Evolutionary conservation across 1,140 invertebrate species (phyloP).

Genomic region (Scaptomyza hsui): DNA sequence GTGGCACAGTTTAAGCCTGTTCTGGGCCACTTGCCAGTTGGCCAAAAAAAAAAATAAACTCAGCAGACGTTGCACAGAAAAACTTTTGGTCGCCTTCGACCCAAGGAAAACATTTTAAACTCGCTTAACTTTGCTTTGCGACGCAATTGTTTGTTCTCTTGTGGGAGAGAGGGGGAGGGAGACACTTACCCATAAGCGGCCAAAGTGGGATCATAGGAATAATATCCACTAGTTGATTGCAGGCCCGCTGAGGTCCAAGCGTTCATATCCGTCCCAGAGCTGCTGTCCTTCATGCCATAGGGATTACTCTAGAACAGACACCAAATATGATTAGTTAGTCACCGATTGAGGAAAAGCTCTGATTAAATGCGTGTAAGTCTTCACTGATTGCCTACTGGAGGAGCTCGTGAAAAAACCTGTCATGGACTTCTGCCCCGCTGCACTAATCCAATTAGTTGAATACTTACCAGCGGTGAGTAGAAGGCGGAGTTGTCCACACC

Average conservation of each 20-base stretch:
- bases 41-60: slow-evolving; percentile 65
- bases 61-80: slow-evolving; percentile 47
- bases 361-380: slow-evolving; percentile 54
- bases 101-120: slow-evolving; percentile 62
- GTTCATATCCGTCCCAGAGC: slow-evolving; percentile 92
- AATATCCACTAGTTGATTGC: slow-evolving; percentile 94
- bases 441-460: slow-evolving; percentile 54
- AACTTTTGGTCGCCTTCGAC: slow-evolving; percentile 43
- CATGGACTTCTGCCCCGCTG: slow-evolving; percentile 55
- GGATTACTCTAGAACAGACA: slow-evolving; percentile 96
- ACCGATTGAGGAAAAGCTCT: slow-evolving; percentile 5
- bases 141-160: slow-evolving; percentile 25
- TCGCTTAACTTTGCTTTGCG: slow-evolving; percentile 60
- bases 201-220: slow-evolving; percentile 95
- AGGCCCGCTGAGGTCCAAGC: slow-evolving; percentile 94
- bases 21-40: slow-evolving; percentile 18
- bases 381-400: slow-evolving; percentile 26
- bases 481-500: slow-evolving; percentile 96
- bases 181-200: slow-evolving; percentile 95
- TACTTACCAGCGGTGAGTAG: slow-evolving; percentile 96
- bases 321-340: too few species aligned
- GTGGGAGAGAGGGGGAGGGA: slow-evolving; percentile 10
- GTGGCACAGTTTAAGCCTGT: slow-evolving; percentile 14
- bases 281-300: slow-evolving; percentile 93
- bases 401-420: slow-evolving; percentile 23